A percentile compares a stretch with the other conserved stretches of the same genome.
phyloP scores from a whole-genome alignment of 2,888 invertebrate genomes.

The Sclerodermus sp. region DNA sequence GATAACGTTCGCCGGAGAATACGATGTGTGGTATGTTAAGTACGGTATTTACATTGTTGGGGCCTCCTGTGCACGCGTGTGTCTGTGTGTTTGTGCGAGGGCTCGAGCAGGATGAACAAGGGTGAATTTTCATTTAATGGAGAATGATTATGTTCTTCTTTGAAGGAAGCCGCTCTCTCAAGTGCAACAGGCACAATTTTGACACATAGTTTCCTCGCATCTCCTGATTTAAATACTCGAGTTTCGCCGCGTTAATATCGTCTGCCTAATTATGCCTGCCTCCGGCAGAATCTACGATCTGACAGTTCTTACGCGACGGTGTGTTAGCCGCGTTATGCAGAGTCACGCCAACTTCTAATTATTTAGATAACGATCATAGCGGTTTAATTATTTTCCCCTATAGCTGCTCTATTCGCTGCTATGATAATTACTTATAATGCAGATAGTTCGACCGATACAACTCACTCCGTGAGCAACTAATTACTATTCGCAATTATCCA shows the following conservation, averaged over 20 bases:
- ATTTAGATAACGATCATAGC: conserved; percentile 42
- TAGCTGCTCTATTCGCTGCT: conserved; percentile 29
- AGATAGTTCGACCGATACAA: conserved; percentile 28
- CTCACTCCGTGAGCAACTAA: conserved; percentile 8
- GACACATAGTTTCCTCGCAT: conserved; percentile 37
- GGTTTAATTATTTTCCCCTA: conserved; percentile 40
- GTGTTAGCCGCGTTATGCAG: conserved; percentile 35
- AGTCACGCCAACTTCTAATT: conserved; percentile 51
- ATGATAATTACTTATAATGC: conserved; percentile 12
- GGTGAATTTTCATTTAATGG: too few species aligned
- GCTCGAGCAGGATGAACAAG: too few species aligned
- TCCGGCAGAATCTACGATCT: conserved; percentile 41
- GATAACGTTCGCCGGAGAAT: too few species aligned
- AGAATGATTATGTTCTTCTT: too few species aligned
- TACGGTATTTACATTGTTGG: too few species aligned
- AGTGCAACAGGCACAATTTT: conserved; percentile 19
- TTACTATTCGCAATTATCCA: not conserved
- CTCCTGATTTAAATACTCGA: conserved; percentile 36
- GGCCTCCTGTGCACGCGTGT: too few species aligned
- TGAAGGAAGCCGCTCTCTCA: too few species aligned
- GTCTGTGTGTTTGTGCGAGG: too few species aligned
- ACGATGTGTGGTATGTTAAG: too few species aligned
- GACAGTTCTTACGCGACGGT: conserved; percentile 30
- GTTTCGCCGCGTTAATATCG: conserved; percentile 40
- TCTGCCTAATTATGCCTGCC: conserved; percentile 43